phyloP scores from a whole-genome alignment of 2,888 invertebrate species.

The Lasioglossum malachurum region DNA sequence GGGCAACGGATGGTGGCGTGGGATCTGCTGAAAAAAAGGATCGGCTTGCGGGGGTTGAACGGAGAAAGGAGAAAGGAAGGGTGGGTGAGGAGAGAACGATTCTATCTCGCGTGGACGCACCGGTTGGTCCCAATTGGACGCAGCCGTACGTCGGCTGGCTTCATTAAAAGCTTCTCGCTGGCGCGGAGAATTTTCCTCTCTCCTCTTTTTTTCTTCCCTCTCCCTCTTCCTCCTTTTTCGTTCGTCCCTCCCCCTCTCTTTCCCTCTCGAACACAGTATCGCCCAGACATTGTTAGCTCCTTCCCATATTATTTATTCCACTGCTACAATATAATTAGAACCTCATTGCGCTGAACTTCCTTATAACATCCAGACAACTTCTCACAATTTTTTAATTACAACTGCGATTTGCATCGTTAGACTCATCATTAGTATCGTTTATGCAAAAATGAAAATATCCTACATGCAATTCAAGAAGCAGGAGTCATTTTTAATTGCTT shows the following conservation, averaged over 20 bases:
- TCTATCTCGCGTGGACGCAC: slow-evolving; percentile 47
- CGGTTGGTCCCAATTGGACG: slow-evolving; percentile 56
- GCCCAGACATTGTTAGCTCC: slow-evolving; percentile 7
- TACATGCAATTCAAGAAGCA: too few species aligned
- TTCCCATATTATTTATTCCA: background rate
- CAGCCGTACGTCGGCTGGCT: slow-evolving; percentile 47
- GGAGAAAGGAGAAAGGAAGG: background rate
- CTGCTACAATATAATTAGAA: too few species aligned
- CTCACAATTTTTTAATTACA: too few species aligned
- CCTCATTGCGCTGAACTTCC: too few species aligned
- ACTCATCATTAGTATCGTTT: too few species aligned
- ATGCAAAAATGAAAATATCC: too few species aligned
- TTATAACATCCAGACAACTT: too few species aligned
- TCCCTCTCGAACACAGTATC: background rate
- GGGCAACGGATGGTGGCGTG: background rate
- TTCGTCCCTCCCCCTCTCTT: background rate
- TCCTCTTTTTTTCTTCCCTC: background rate
- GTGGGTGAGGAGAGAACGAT: slow-evolving; percentile 16
- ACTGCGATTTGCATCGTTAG: too few species aligned
- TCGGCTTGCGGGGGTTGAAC: background rate
- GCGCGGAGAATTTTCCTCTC: slow-evolving; percentile 16
- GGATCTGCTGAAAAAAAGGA: slow-evolving; percentile 4
- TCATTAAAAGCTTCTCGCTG: slow-evolving; percentile 57
- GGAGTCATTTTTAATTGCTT: too few species aligned
- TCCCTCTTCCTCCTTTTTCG: background rate